Base-by-base conservation (phyloP, 1,140 invertebrate species). In the Aethina tumida region DNA sequence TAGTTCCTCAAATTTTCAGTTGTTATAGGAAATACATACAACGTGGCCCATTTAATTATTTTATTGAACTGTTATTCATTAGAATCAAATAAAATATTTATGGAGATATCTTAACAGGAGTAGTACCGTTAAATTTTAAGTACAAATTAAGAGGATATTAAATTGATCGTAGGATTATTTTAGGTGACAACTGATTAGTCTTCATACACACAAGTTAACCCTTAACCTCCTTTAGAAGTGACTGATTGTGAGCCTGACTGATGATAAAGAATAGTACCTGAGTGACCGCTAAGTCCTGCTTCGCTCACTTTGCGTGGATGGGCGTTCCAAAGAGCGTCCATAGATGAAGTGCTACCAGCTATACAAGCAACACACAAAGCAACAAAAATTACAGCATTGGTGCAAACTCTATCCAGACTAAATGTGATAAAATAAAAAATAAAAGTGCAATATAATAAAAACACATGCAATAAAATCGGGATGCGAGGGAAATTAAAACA, bases 321-420 rank as follows among this genome's bases (percentile, higher is more conserved):
- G 56, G 68, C 70, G 59, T 79, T 76, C 74, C 75, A 79, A 34
- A 79, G 67, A 47, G 70, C 69, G 60, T 80, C 76, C 74, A 79
- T 76, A 43, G 73, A 73, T 36, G 70, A 73, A 55, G 63, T 68
- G 62, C 70, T 73, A 67, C 67, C 67, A 54, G 74, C 74, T 76
- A 69, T 64, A 53, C 55, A 52, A 62, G 55, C 53, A 52, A 58
- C 56, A 51, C 55, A 58, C 46, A 59, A 58, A 49, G 52, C 51
- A 56, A 55, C 41, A 57, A 41, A 49, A 18, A 50, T 30, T 30
- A 30, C 29, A 30, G 13, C 12, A 12, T 14, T 10, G 29, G 29
- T 30, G 29, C 29, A 30, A 2, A 30, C 10, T 14, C 9, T 14
- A 30, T 9, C 9, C n/a, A 14, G 29, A 14, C 12, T 12, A 10